phyloP scores from a whole-genome alignment of 2,797 vertebrate species.

The Halcyon smyrnensis region DNA sequence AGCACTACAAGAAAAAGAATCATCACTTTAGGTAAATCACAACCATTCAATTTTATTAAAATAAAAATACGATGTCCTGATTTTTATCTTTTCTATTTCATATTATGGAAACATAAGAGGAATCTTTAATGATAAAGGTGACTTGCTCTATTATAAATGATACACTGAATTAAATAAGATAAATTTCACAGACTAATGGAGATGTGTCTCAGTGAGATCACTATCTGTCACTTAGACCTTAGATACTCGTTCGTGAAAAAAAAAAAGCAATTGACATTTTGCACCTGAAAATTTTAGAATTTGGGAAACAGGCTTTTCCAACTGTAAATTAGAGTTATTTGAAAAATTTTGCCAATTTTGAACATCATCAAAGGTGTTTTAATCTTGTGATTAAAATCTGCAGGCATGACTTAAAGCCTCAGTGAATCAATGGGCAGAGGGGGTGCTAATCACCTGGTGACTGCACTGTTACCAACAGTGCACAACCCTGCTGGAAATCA shows the following conservation, averaged over 20 bases:
- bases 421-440: background rate
- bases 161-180: background rate
- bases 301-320: background rate
- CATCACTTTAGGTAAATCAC: background rate
- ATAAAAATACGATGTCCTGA: background rate
- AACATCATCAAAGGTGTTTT: background rate
- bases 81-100: background rate
- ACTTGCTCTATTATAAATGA: background rate
- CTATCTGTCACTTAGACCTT: background rate
- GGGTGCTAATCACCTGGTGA: background rate
- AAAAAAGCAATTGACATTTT: background rate
- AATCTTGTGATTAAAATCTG: background rate
- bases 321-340: background rate
- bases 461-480: background rate
- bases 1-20: background rate
- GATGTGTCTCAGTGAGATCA: background rate
- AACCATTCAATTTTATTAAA: background rate
- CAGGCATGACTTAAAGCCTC: background rate
- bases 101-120: background rate
- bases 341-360: background rate
- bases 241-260: background rate
- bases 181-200: background rate
- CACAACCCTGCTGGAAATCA: constrained; percentile 18
- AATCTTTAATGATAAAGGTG: background rate
- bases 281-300: background rate